Evolutionary conservation across 2,113 vertebrate species (phyloP).

Genomic region (Setophaga coronata): DNA sequence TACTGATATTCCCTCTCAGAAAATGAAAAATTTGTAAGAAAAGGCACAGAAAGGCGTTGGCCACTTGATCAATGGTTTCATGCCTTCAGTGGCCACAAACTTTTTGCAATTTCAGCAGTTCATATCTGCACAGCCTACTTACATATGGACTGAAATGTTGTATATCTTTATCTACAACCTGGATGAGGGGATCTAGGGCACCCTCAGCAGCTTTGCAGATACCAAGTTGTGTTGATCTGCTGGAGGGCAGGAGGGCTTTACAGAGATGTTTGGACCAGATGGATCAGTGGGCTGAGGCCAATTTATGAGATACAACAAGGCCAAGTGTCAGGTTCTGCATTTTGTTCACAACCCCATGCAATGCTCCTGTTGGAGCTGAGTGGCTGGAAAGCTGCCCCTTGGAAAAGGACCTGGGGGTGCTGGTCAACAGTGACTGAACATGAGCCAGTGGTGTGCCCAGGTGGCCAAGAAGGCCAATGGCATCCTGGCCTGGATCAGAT

Average conservation of each 20-base stretch:
- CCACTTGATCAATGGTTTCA: not conserved
- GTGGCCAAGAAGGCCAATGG: not conserved
- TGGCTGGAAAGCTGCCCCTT: not conserved
- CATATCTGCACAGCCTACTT: not conserved
- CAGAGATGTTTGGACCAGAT: not conserved
- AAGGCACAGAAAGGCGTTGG: not conserved
- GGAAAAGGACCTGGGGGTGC: not conserved
- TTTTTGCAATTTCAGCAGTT: not conserved
- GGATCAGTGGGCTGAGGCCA: not conserved
- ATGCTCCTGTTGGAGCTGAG: not conserved
- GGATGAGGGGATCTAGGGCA: fast-evolving
- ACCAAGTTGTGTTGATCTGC: not conserved
- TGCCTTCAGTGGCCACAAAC: not conserved
- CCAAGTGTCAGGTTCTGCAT: not conserved
- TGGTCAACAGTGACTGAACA: not conserved
- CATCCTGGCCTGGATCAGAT: not conserved
- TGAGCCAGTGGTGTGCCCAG: not conserved
- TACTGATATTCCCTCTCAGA: not conserved
- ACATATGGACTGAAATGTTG: not conserved
- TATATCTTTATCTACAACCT: not conserved
- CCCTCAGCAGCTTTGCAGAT: not conserved
- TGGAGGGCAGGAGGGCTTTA: not conserved
- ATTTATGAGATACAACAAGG: not conserved
- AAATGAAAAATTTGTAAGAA: not conserved
- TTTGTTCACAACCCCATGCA: not conserved